phyloP scores from a whole-genome alignment of 64 coral and sea anemone species.

The Platygyra sinensis region DNA sequence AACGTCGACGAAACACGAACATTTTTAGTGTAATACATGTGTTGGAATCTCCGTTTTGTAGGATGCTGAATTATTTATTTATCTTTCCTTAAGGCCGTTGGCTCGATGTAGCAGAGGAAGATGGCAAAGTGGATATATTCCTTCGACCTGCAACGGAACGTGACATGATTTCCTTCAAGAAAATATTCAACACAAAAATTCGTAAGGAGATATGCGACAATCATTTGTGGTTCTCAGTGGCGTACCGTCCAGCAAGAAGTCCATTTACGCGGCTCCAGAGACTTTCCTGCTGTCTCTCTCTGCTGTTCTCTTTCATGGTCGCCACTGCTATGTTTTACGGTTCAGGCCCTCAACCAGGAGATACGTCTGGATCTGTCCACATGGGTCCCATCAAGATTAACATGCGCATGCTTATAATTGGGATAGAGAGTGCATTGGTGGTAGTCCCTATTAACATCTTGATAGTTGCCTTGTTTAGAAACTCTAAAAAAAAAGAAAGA shows the following conservation, averaged over 20 bases:
- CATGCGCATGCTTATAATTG: conserved; percentile 53
- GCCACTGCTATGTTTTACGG: conserved; percentile 87
- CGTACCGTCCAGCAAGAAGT: conserved; percentile 68
- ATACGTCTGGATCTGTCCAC: conserved; percentile 41
- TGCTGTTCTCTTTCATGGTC: conserved; percentile 74
- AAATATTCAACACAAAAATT: conserved; percentile 64
- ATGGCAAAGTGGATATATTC: conserved; percentile 57
- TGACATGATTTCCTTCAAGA: conserved; percentile 63
- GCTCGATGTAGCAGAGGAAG: conserved; percentile 72
- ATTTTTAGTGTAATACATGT: too few relatives aligned
- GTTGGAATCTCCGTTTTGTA: too few relatives aligned
- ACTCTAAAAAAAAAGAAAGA: conserved; percentile 43
- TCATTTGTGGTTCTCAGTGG: conserved; percentile 77
- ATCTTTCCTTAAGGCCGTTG: conserved; percentile 40
- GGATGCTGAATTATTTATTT: too few relatives aligned
- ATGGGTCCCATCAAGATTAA: conserved; percentile 70
- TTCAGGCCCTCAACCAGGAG: conserved; percentile 53
- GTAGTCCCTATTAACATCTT: conserved; percentile 72
- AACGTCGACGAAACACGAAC: too few relatives aligned
- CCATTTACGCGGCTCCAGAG: conserved; percentile 77
- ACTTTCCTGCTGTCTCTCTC: conserved; percentile 71
- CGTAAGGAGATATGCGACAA: conserved; percentile 71
- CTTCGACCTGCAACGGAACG: conserved; percentile 33
- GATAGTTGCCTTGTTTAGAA: conserved; percentile 69
- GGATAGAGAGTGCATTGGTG: conserved; percentile 59